These are phyloP conservation scores for Ophioninae sp. DNA, from an alignment of 2,888 invertebrate genomes.

Conservation along the genomic window DNA sequence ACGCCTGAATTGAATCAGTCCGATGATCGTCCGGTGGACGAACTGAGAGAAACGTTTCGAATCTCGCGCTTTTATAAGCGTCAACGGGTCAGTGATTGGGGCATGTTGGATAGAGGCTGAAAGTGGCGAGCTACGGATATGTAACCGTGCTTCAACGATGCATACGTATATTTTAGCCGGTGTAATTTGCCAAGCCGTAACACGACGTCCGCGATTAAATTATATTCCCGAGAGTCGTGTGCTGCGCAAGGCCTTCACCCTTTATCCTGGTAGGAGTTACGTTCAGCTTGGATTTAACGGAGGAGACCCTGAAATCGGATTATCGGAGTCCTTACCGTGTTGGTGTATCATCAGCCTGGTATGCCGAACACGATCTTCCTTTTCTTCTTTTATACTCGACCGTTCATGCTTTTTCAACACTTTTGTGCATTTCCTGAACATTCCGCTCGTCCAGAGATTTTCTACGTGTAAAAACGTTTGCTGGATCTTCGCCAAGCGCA, in stretches of 20 bases:
- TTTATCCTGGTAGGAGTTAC: slow-evolving; percentile 44
- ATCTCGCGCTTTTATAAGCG: slow-evolving; percentile 75
- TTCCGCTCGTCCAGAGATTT: too few relatives aligned
- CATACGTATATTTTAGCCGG: slow-evolving; percentile 41
- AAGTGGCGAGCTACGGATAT: slow-evolving; percentile 32
- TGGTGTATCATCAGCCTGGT: background rate
- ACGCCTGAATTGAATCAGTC: slow-evolving; percentile 24
- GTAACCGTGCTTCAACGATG: slow-evolving; percentile 22
- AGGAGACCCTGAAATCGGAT: slow-evolving; percentile 49
- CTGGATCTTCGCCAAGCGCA: too few relatives aligned
- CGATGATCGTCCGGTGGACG: slow-evolving; percentile 57
- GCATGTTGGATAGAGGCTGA: slow-evolving; percentile 42
- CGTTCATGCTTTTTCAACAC: slow-evolving; percentile 1
- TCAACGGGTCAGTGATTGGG: slow-evolving; percentile 59
- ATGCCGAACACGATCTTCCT: slow-evolving; percentile 34
- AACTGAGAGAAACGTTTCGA: slow-evolving; percentile 74
- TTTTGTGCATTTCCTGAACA: background rate
- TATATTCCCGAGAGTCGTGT: slow-evolving; percentile 42
- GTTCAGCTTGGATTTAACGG: slow-evolving; percentile 1
- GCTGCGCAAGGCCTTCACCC: slow-evolving; percentile 60
- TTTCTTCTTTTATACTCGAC: slow-evolving; percentile 7
- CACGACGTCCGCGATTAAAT: slow-evolving; percentile 57
- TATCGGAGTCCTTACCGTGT: slow-evolving; percentile 34
- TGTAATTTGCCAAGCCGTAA: slow-evolving; percentile 42
- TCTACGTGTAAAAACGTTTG: too few relatives aligned